These are phyloP conservation scores for Phaethon lepturus DNA, from an alignment of 2,113 vertebrate genomes.

Conservation along the genomic window DNA sequence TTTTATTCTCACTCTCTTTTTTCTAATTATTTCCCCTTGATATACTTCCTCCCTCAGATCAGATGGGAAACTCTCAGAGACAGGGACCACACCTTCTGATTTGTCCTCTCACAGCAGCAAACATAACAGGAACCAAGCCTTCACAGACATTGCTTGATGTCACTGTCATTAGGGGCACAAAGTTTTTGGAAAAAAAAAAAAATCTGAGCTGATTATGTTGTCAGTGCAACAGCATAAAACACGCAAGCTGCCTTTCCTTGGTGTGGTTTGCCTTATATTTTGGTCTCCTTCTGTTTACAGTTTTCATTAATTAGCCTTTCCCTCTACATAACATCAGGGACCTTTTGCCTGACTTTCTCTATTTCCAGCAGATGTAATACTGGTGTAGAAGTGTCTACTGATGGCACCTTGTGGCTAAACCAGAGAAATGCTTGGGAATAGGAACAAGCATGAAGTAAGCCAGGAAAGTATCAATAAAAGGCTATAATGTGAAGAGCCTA, in stretches of 20 bases:
- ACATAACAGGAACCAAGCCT: background rate
- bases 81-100: background rate
- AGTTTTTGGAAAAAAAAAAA: background rate
- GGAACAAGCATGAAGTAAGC: background rate
- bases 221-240: background rate
- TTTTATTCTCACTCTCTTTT: background rate
- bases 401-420: slow-evolving; percentile 73
- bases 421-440: slow-evolving; percentile 49
- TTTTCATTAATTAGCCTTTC: background rate
- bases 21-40: background rate
- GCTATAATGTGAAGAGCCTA: background rate
- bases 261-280: background rate
- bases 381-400: slow-evolving; percentile 31
- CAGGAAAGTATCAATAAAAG: background rate
- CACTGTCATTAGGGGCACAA: background rate
- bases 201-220: background rate
- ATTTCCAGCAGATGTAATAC: background rate
- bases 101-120: background rate
- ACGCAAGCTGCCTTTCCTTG: background rate
- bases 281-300: background rate
- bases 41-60: background rate
- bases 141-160: fast-evolving
- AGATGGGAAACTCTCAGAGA: fast-evolving
- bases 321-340: background rate
- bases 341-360: background rate